Percentiles rank a stretch among this genome's conserved stretches.
phyloP scores from a whole-genome alignment of 1,140 invertebrate genomes.

The Zaprionus ornatus region DNA sequence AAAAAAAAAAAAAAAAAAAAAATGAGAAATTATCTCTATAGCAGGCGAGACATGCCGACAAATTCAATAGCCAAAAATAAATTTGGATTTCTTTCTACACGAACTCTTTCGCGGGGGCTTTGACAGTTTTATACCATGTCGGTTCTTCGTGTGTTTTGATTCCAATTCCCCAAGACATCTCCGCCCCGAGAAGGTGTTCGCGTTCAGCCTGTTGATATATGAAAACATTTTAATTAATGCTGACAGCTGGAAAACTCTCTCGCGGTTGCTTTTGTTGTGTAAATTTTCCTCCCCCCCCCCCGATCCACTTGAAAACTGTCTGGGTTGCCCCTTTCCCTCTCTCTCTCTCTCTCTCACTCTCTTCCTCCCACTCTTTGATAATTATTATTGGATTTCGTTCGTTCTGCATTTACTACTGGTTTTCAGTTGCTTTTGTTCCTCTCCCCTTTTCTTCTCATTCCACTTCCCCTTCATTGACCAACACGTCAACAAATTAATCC shows the following conservation, averaged over 20 bases:
- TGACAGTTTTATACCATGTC: slow-evolving; percentile 74
- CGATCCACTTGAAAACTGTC: background rate
- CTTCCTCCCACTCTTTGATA: slow-evolving; percentile 38
- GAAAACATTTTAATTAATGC: slow-evolving; percentile 82
- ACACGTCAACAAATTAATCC: slow-evolving; percentile 77
- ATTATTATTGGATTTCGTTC: slow-evolving; percentile 74
- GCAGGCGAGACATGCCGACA: slow-evolving; percentile 31
- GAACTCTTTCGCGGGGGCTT: slow-evolving; percentile 31
- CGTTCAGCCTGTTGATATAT: slow-evolving; percentile 51
- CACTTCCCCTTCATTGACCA: slow-evolving; percentile 42
- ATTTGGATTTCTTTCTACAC: slow-evolving; percentile 26
- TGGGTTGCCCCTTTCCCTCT: too few species aligned
- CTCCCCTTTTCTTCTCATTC: slow-evolving; percentile 17
- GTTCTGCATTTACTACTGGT: slow-evolving; percentile 54
- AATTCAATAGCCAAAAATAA: slow-evolving; percentile 63
- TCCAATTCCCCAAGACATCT: slow-evolving; percentile 61
- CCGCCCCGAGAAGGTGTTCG: slow-evolving; percentile 64
- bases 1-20: background rate
- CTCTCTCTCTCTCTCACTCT: background rate
- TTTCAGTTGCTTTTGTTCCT: slow-evolving; percentile 33
- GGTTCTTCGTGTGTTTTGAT: slow-evolving; percentile 63
- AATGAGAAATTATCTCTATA: slow-evolving; percentile 35
- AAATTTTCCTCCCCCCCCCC: slow-evolving; percentile 45
- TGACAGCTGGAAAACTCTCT: slow-evolving; percentile 73
- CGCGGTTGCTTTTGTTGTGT: slow-evolving; percentile 78